These are phyloP conservation scores for Ardeotis arabs DNA, from an alignment of 2,113 vertebrate genomes.

Conservation along the genomic window DNA sequence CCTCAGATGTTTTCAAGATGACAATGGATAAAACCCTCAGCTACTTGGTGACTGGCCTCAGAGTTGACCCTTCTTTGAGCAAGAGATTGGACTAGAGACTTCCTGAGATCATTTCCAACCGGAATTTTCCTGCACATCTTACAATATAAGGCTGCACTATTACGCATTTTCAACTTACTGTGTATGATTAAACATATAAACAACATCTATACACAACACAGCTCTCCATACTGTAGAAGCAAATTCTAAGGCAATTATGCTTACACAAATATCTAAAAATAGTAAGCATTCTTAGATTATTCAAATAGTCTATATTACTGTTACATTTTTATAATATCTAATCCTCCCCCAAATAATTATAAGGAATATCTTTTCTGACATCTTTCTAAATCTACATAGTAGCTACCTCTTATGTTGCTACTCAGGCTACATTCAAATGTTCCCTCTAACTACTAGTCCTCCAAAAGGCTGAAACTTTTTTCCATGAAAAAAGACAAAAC, in stretches of 20 bases:
- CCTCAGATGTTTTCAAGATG: neutral
- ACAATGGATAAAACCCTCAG: neutral
- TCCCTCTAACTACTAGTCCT: neutral
- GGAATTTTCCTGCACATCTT: neutral
- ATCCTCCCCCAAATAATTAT: neutral
- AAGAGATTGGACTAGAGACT: neutral
- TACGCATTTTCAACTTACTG: neutral
- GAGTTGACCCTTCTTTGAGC: neutral
- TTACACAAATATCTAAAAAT: neutral
- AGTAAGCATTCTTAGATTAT: neutral
- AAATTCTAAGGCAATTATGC: neutral
- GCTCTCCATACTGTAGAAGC: neutral
- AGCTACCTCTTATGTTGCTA: neutral
- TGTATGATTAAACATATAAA: neutral
- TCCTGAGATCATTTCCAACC: neutral
- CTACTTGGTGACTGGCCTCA: neutral
- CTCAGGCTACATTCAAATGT: neutral
- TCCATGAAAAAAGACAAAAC: neutral
- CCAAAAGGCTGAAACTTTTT: neutral
- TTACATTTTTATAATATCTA: neutral
- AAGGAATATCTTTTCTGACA: neutral
- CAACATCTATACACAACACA: neutral
- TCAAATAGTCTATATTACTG: neutral
- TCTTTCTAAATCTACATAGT: neutral
- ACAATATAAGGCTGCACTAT: neutral